phyloP scores from a whole-genome alignment of 2,888 invertebrate species.

The Andricus curvator region DNA sequence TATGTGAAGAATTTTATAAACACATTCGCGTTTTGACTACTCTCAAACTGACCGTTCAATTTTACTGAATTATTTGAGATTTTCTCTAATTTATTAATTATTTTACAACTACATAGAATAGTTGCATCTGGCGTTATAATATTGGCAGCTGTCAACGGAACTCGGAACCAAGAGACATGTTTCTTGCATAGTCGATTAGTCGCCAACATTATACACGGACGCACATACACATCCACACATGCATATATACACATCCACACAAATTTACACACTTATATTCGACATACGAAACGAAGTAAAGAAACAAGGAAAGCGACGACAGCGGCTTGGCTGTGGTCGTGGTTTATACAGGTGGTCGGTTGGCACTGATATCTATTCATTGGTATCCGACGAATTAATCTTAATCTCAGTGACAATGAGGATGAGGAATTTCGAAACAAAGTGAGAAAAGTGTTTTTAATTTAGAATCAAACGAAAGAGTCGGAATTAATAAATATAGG shows the following conservation, averaged over 20 bases:
- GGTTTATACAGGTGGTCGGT: constrained; percentile 62
- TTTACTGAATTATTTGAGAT: too few species aligned
- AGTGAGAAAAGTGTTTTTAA: background rate
- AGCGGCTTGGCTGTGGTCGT: constrained; percentile 51
- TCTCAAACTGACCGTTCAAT: too few species aligned
- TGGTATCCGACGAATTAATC: constrained; percentile 17
- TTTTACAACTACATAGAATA: too few species aligned
- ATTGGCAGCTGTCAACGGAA: background rate
- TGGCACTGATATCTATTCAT: constrained; percentile 45
- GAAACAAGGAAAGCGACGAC: constrained; percentile 45
- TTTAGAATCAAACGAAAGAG: background rate
- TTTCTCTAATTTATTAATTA: too few species aligned
- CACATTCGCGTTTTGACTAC: too few species aligned
- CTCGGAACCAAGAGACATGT: background rate
- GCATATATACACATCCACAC: too few species aligned
- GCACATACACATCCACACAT: too few species aligned
- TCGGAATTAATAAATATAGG: background rate
- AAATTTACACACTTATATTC: too few species aligned
- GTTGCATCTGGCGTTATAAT: background rate
- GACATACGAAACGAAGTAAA: background rate
- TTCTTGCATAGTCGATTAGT: constrained; percentile 4
- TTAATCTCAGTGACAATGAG: background rate
- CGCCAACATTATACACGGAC: background rate
- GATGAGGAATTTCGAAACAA: background rate
- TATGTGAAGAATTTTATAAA: too few species aligned